Conservation (phyloP, 2,797 vertebrate species). For the Dallia pectoralis region DNA sequence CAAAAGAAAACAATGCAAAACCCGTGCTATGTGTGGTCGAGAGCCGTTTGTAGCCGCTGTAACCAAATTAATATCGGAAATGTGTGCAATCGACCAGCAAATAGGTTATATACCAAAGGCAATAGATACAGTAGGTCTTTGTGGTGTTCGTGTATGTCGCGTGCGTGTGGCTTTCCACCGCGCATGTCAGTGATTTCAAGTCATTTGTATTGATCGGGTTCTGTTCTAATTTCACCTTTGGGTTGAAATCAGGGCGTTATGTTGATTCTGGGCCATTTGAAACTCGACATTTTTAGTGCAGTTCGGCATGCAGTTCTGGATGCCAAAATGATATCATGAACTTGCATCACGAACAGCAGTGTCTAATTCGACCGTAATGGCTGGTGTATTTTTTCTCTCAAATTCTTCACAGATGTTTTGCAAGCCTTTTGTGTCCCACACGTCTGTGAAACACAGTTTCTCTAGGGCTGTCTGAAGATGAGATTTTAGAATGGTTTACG, state of each 20-base stretch:
- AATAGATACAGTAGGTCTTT: not conserved
- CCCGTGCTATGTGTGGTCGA: too few species aligned
- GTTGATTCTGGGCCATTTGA: not conserved
- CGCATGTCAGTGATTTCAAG: too few species aligned
- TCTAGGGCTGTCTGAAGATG: too few species aligned
- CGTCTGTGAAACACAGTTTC: not conserved
- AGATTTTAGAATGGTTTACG: not conserved
- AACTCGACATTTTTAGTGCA: constrained; percentile 32
- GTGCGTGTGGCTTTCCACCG: too few species aligned
- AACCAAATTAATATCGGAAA: not conserved
- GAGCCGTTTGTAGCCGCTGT: too few species aligned
- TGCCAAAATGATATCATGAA: constrained; percentile 44
- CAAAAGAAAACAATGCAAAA: not conserved
- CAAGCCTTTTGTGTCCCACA: constrained; percentile 66
- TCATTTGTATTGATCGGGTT: too few species aligned
- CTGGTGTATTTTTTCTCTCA: constrained; percentile 67
- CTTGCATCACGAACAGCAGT: constrained; percentile 64
- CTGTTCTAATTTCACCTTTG: too few species aligned
- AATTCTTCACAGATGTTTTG: constrained; percentile 75
- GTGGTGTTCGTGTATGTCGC: not conserved
- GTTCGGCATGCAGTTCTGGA: constrained; percentile 42
- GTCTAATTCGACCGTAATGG: constrained; percentile 72
- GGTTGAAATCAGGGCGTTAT: not conserved
- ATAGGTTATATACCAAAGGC: not conserved
- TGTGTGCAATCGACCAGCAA: not conserved